phyloP scores from a whole-genome alignment of 2,113 vertebrate species.

The Rostratula benghalensis region DNA sequence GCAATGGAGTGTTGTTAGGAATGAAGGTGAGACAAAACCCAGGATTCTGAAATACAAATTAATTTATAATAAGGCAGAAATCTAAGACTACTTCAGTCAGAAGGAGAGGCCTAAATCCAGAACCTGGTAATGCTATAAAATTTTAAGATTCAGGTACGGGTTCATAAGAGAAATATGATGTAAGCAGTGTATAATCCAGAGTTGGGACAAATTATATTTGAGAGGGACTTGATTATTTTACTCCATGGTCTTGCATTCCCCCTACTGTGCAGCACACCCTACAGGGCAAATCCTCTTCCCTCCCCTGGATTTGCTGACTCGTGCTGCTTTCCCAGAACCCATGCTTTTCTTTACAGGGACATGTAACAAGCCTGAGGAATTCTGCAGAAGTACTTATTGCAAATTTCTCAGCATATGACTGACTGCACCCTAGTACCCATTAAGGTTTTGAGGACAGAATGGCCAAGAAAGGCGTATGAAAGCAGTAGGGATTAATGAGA shows the following conservation, averaged over 20 bases:
- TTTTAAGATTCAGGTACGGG: background rate
- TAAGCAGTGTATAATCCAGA: background rate
- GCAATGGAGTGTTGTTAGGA: background rate
- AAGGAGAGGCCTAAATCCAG: background rate
- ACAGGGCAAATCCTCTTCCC: background rate
- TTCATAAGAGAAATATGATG: background rate
- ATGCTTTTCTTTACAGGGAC: background rate
- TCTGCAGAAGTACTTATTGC: background rate
- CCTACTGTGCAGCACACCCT: background rate
- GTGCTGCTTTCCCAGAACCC: background rate
- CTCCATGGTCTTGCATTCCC: background rate
- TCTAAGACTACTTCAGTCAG: background rate
- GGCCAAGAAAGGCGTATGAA: accelerated
- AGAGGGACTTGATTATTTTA: background rate
- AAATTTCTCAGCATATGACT: background rate
- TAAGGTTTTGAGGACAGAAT: background rate
- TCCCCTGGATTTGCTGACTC: background rate
- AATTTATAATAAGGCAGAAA: background rate
- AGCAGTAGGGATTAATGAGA: background rate
- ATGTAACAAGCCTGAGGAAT: background rate
- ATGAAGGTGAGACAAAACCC: background rate
- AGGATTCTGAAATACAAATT: background rate
- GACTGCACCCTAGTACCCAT: background rate
- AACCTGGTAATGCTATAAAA: background rate
- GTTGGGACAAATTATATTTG: background rate